Conservation (phyloP, 2,797 vertebrate genomes). For the Syngnathus rostellatus region DNA sequence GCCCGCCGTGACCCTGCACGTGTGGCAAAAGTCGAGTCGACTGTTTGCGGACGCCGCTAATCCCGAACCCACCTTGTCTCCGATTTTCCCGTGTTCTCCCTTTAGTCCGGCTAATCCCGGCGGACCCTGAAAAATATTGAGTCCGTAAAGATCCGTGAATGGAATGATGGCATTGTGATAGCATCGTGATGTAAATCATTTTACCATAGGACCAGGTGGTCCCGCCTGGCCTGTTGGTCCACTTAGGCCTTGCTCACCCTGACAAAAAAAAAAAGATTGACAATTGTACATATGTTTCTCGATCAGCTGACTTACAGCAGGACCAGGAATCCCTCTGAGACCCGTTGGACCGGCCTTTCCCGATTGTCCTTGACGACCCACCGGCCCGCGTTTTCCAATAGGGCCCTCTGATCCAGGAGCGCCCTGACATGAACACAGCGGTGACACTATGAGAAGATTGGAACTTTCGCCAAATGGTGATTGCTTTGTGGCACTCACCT, state of each 20-base stretch:
- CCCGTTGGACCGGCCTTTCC: constrained; percentile 87
- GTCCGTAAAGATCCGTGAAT: not conserved
- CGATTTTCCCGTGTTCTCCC: constrained; percentile 89
- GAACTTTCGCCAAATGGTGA: not conserved
- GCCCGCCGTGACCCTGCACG: constrained; percentile 85
- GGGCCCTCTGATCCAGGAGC: constrained; percentile 84
- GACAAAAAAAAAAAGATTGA: constrained; percentile 22
- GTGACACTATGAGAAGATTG: not conserved
- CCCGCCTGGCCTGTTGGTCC: constrained; percentile 88
- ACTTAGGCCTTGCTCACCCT: constrained; percentile 95
- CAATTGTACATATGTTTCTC: not conserved
- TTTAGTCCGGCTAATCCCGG: constrained; percentile 89
- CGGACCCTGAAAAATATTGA: constrained; percentile 73
- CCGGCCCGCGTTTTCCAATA: constrained; percentile 85
- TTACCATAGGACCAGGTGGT: constrained; percentile 92
- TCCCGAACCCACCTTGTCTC: constrained; percentile 78
- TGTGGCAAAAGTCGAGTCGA: constrained; percentile 1
- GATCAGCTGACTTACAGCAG: constrained; percentile 74
- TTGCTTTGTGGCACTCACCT: constrained; percentile 45
- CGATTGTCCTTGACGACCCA: constrained; percentile 84
- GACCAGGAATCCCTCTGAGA: constrained; percentile 88
- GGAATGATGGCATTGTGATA: not conserved
- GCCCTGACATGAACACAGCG: constrained; percentile 64
- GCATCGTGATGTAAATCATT: constrained; percentile 14
- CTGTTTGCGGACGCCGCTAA: not conserved